Conservation (phyloP, 2,797 vertebrate species). For the Protosalanx chinensis region DNA sequence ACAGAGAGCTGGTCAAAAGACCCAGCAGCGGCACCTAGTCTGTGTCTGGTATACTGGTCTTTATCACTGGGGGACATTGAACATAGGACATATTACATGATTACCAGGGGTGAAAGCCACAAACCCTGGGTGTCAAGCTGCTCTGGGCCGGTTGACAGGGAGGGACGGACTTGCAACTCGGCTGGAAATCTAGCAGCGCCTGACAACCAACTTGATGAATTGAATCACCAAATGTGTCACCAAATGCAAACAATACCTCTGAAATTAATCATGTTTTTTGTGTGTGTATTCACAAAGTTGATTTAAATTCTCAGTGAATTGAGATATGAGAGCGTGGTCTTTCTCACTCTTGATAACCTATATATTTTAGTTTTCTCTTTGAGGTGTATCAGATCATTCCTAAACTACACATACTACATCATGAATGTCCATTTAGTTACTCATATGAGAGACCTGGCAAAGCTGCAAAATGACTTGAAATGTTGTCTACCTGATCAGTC, state of each 20-base stretch:
- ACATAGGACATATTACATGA: too few species aligned
- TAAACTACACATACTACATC: too few species aligned
- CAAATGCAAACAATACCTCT: conserved; percentile 6
- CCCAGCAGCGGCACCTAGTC: background rate
- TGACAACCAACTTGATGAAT: background rate
- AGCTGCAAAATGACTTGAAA: background rate
- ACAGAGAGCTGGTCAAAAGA: conserved; percentile 50
- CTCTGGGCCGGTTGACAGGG: too few species aligned
- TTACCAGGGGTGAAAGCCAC: too few species aligned
- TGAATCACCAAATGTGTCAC: conserved; percentile 1
- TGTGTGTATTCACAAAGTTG: background rate
- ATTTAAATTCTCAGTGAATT: background rate
- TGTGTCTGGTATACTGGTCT: background rate
- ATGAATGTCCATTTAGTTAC: too few species aligned
- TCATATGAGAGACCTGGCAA: background rate
- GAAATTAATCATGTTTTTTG: conserved; percentile 3
- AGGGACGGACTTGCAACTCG: too few species aligned
- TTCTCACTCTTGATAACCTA: background rate
- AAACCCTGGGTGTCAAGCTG: too few species aligned
- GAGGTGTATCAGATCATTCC: background rate
- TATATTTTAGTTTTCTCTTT: background rate
- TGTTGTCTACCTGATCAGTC: background rate
- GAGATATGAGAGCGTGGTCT: background rate
- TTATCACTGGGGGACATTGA: too few species aligned
- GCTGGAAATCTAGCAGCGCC: background rate